Evolutionary conservation across 2,888 invertebrate species (phyloP), one percentile per base, ranked within the genome.

Genomic region (Trichogramma evanescens): DNA sequence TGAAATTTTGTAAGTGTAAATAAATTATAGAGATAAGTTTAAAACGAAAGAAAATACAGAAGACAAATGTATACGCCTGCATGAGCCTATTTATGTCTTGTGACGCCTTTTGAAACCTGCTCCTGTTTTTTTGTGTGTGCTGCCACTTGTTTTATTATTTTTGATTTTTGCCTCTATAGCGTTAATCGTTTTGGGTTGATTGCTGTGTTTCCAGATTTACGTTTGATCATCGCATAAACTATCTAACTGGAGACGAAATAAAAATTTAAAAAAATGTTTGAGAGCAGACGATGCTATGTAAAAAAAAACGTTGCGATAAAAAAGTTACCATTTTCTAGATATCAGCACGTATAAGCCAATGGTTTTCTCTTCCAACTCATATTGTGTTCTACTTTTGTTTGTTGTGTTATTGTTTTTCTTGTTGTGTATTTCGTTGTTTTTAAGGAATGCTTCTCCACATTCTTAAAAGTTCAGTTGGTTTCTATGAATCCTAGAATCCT

Each of bases 141-240:
- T 41, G 58, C 55, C 59, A 48, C 26, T 10, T 48, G 56, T 49
- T 60, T 46, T 50, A 58, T 55, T 62, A 54, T 66, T 57, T 58
- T 64, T 43, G 54, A 60, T 56, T 66, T 26, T 66, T 63, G 59
- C 68, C 65, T 26, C 26, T 26, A 26, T 26, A 68, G 67, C 69
- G 67, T 69, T 66, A 71, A 74, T 71, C 26, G 72, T 70, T 69
- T 72, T 76, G 75, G 76, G 75, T 74, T 74, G 74, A 72, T 76
- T 75, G 71, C 72, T 75, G 69, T 75, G 71, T 77, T 77, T 77
- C 72, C 77, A 77, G 77, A 77, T 77, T 71, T 77, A 77, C 77
- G 77, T 77, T 75, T 77, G 77, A 69, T 69, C 71, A 66, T 66
- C 70, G 63, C 56, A 49, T 26, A 26, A 26, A 61, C 60, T 59